A percentile compares a stretch with the other conserved stretches of the same genome.
Conservation (phyloP, 2,888 invertebrate species). For the Tupiocoris notatus region DNA sequence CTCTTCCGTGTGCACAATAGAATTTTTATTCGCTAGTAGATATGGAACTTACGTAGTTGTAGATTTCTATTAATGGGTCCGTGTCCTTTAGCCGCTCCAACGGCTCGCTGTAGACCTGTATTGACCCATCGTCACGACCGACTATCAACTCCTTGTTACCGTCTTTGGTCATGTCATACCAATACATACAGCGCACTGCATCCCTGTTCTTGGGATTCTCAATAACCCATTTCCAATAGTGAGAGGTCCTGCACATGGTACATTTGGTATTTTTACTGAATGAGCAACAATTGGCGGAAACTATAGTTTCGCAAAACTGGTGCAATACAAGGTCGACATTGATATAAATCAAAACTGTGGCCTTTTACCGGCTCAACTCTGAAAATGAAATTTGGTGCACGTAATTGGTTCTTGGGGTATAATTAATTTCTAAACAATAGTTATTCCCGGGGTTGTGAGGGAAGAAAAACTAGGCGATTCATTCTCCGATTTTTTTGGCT, state of each 20-base stretch:
- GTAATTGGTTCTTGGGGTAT: too few species aligned
- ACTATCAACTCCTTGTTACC: conserved; percentile 73
- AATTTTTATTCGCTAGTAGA: too few species aligned
- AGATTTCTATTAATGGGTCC: conserved; percentile 51
- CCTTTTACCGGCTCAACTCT: too few species aligned
- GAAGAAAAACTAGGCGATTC: too few species aligned
- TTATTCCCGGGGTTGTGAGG: too few species aligned
- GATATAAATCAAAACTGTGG: too few species aligned
- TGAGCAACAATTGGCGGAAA: not conserved
- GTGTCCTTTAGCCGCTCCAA: conserved; percentile 55
- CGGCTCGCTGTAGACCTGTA: conserved; percentile 71
- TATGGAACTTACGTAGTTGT: conserved; percentile 52
- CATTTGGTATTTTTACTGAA: not conserved
- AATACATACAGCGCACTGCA: conserved; percentile 50
- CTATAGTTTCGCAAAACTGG: too few species aligned
- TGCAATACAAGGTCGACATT: too few species aligned
- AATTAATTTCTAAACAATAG: too few species aligned
- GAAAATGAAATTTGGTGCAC: too few species aligned
- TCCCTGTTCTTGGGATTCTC: conserved; percentile 48
- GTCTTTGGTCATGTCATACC: conserved; percentile 67
- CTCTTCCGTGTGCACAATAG: not conserved
- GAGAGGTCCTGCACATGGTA: conserved; percentile 3
- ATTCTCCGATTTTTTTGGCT: too few species aligned
- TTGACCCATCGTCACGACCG: conserved; percentile 83
- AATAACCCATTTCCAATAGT: conserved; percentile 48